Evolutionary conservation across 2,797 vertebrate species (phyloP).

Genomic region (Danionella dracula): DNA sequence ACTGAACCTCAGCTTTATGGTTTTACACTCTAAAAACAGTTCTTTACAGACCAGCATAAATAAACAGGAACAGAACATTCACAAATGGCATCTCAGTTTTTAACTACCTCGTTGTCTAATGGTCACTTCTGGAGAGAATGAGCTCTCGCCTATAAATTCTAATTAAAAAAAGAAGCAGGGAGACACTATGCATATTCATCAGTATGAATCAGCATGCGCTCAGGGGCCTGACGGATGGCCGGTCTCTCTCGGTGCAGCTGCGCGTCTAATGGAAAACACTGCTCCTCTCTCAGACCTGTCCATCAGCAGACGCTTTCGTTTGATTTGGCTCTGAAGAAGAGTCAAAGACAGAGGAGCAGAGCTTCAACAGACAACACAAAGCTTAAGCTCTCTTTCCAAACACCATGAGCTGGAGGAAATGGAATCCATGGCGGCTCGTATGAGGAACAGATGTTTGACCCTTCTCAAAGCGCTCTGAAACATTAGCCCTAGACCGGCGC

Average conservation of each 20-base stretch:
- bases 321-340: slow-evolving; percentile 41
- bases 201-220: slow-evolving; percentile 34
- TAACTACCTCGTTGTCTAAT: no score
- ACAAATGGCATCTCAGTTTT: no score
- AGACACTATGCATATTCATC: slow-evolving; percentile 27
- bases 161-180: slow-evolving; percentile 16
- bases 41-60: no score
- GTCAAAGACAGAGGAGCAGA: slow-evolving; percentile 23
- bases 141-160: slow-evolving; percentile 7
- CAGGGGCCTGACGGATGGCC: slow-evolving; percentile 35
- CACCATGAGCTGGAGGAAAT: slow-evolving; percentile 53
- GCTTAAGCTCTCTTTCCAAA: slow-evolving; percentile 47
- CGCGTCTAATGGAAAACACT: slow-evolving; percentile 48
- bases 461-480: slow-evolving; percentile 48
- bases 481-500: slow-evolving; percentile 33
- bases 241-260: slow-evolving; percentile 23
- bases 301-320: slow-evolving; percentile 41
- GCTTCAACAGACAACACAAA: slow-evolving; percentile 46
- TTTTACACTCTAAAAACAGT: no score
- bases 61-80: no score
- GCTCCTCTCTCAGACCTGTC: slow-evolving; percentile 35
- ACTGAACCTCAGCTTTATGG: no score
- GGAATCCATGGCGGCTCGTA: slow-evolving; percentile 44
- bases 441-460: slow-evolving; percentile 57
- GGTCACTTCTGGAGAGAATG: neutral